Evolutionary conservation across 1,140 invertebrate genomes (phyloP), one percentile per base, ranked within the genome.

Genomic region (Meloidogyne floridensis): DNA sequence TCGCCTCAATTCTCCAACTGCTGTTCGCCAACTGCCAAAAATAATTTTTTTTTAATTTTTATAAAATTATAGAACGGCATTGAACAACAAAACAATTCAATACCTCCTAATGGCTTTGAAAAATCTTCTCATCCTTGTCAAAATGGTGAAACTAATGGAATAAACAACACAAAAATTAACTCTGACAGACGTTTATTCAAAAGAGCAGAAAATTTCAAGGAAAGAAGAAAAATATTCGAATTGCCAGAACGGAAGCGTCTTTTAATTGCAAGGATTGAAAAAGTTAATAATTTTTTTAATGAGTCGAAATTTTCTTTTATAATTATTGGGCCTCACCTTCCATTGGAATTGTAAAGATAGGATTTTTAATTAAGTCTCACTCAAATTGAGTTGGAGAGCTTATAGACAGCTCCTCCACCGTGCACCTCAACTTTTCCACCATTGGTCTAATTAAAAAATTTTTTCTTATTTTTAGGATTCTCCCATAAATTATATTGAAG

Each of bases 161-260:
- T 32, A 47, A 72, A 72, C 32, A 72, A 7, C 8, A 13, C 2
- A 71, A 71, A 15, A 20, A 51, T 72, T 18, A 32, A 72, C 59
- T 79, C 15, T 2, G 59, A 71, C 20, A 56, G 32, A 13, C 53
- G 72, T 20, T 73, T 73, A 70, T 80, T 56, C 10, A 47, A 73
- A 59, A 56, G 51, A 51, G 71, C 42, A 54, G 20, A 20, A 56
- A 10, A 77, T 13, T 77, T 18, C 11, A 59, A 53, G 18, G 80
- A 77, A 53, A 18, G 42, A 54, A 72, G 65, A 42, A 13, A 53
- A 11, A 51, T 79, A n/a, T 81, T 81, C 59, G 56, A 70, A 59
- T 18, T 81, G 32, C 80, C 80, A 9, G 74, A 81, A 81, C 32
- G 56, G 56, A 81, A 81, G 54, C 20, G 75, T n/a, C 4, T 81